A percentile compares a stretch with the other conserved stretches of the same genome.
phyloP scores from a whole-genome alignment of 1,140 invertebrate species.

The Scylla paramamosain region DNA sequence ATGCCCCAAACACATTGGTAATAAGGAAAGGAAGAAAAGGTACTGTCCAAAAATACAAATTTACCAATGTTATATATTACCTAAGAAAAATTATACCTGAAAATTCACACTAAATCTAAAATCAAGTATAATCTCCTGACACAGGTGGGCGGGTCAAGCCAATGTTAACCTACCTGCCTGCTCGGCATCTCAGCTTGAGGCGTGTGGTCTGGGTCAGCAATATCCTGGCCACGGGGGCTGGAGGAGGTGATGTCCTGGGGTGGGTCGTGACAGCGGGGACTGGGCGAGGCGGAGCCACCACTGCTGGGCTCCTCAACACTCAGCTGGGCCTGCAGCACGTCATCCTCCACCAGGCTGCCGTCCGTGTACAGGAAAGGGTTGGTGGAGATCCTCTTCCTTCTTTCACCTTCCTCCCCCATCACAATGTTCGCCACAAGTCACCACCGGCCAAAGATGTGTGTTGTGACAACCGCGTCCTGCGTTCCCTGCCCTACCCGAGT shows the following conservation, averaged over 20 bases:
- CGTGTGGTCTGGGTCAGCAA: slow-evolving; percentile 50
- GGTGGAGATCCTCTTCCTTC: slow-evolving; percentile 62
- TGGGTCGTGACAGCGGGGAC: neutral
- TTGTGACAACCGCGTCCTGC: too few relatives aligned
- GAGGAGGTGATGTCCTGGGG: neutral
- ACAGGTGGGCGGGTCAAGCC: too few relatives aligned
- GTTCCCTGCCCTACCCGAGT: too few relatives aligned
- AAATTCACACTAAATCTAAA: too few relatives aligned
- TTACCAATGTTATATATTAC: too few relatives aligned
- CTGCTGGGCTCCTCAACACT: neutral
- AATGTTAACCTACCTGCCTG: neutral
- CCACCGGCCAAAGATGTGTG: too few relatives aligned
- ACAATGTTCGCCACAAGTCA: neutral
- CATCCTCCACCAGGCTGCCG: slow-evolving; percentile 60
- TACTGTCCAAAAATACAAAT: too few relatives aligned
- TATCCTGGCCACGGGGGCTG: neutral
- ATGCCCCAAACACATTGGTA: too few relatives aligned
- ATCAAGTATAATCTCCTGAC: too few relatives aligned
- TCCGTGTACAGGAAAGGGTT: slow-evolving; percentile 68
- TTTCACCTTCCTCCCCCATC: slow-evolving; percentile 59
- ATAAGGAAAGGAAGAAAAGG: too few relatives aligned
- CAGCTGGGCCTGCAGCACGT: slow-evolving; percentile 41
- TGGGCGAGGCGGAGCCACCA: neutral
- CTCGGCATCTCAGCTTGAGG: slow-evolving; percentile 47
- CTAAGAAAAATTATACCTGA: too few relatives aligned